Evolutionary conservation across 2,113 vertebrate species (phyloP), one percentile per base, ranked within the genome.

Genomic region (Cairina moschata): DNA sequence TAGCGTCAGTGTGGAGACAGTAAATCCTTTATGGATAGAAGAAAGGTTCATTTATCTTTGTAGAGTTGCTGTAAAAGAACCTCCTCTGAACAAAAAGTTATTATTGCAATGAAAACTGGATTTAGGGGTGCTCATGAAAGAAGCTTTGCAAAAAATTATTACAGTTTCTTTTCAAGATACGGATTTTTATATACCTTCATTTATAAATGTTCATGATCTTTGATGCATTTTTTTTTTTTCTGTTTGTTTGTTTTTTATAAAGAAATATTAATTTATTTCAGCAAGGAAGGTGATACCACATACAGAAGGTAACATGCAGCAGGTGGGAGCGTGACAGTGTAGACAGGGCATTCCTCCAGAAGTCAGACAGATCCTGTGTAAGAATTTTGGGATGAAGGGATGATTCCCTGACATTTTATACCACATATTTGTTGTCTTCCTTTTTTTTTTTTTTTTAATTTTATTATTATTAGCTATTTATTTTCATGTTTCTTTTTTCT

Each of bases 1-100:
- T 20, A 79, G 3, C 46, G 68, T 80, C 79, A 82, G 5, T 44
- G 34, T 88, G 52, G 46, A 97, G 74, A 94, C 36, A 90, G 88
- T 91, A 94, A 97, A 86, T 95, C 79, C 91, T 21, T 93, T 94
- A 86, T 9, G 72, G 88, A 83, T 72, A 72, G 40, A 32, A 90
- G 89, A 93, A 94, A 26, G 82, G 60, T 75, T 91, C 36, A 82
- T 88, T 95, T 95, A 72, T 87, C 90, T 94, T 96, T 77, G 42
- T 44, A 86, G 86, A 86, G 25, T 23, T 42, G 25, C 60, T 42
- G 44, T 52, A 50, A 36, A 46, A 23, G 66, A 81, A 13, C 9
- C 68, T 89, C 68, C 55, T 54, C 28, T 87, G 69, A 75, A 46
- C 13, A 34, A 87, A 84, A 85, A 13, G 9, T 8, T 91, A 48